phyloP scores from a whole-genome alignment of 53 echinoderm and acorn worm genomes.

The Patiria pectinifera region DNA sequence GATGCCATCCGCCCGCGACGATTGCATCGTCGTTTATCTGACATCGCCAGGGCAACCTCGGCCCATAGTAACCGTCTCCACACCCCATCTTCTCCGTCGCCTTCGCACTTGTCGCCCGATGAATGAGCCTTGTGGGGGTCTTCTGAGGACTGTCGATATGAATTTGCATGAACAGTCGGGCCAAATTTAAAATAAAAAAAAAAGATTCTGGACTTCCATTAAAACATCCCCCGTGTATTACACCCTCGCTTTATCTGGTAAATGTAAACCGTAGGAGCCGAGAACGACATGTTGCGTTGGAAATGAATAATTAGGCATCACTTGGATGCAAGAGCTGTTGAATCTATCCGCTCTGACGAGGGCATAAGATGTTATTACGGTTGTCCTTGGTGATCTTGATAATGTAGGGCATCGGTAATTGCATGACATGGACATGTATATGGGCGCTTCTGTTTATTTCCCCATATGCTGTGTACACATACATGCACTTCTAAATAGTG shows the following conservation, averaged over 20 bases:
- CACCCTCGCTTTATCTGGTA: neutral
- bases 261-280: neutral
- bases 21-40: constrained; percentile 29
- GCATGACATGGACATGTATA: neutral
- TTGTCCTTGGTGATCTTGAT: neutral
- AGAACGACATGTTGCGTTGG: constrained; percentile 17
- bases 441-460: neutral
- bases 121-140: neutral
- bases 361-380: neutral
- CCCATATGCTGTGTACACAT: neutral
- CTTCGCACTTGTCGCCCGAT: constrained; percentile 12
- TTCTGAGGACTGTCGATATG: constrained; percentile 13
- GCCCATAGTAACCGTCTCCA: constrained; percentile 51
- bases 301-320: constrained; percentile 1
- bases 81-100: neutral
- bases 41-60: constrained; percentile 54
- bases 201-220: neutral
- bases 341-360: neutral
- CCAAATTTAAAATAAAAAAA: neutral
- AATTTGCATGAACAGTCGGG: neutral
- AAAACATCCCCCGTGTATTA: neutral
- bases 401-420: neutral
- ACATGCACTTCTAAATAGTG: no score
- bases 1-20: constrained; percentile 25
- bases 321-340: neutral